phyloP scores from a whole-genome alignment of 1,140 invertebrate genomes.

The Battus philenor region DNA sequence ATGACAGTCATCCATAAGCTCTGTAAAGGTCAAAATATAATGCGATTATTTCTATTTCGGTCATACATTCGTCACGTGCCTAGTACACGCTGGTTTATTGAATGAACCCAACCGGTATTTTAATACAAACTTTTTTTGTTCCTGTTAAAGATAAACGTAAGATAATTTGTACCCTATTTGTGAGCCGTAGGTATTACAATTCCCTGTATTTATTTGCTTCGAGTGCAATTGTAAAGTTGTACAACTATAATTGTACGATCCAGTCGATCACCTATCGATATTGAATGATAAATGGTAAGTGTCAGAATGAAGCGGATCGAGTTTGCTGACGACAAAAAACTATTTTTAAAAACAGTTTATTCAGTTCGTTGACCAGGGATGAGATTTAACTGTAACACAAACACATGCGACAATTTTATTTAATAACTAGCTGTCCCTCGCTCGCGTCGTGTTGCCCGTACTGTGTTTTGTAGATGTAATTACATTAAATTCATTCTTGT shows the following conservation, averaged over 20 bases:
- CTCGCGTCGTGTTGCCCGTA: no score
- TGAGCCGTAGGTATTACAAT: no score
- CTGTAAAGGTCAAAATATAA: conserved; percentile 25
- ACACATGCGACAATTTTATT: no score
- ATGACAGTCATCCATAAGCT: no score
- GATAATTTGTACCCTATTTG: no score
- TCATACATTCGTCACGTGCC: conserved; percentile 29
- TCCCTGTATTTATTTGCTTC: no score
- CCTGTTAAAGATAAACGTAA: conserved; percentile 6
- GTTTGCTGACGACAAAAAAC: conserved; percentile 36
- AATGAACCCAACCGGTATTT: conserved; percentile 53
- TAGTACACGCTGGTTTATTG: conserved; percentile 23
- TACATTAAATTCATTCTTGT: no score
- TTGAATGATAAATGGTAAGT: conserved; percentile 52
- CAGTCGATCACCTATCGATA: conserved; percentile 57
- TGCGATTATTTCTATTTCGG: conserved; percentile 22
- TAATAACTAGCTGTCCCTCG: no score
- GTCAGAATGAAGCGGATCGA: conserved; percentile 35
- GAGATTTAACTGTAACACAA: conserved; percentile 21
- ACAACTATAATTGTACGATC: conserved; percentile 45
- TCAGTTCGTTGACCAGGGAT: conserved; percentile 43
- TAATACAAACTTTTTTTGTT: conserved; percentile 24
- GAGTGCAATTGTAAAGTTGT: conserved; percentile 19
- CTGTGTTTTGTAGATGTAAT: no score
- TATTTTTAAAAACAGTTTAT: conserved; percentile 29